Percentiles rank a stretch among this genome's conserved stretches.
Conservation (phyloP, 1,140 invertebrate species). For the Drosophila lacteicornis region DNA sequence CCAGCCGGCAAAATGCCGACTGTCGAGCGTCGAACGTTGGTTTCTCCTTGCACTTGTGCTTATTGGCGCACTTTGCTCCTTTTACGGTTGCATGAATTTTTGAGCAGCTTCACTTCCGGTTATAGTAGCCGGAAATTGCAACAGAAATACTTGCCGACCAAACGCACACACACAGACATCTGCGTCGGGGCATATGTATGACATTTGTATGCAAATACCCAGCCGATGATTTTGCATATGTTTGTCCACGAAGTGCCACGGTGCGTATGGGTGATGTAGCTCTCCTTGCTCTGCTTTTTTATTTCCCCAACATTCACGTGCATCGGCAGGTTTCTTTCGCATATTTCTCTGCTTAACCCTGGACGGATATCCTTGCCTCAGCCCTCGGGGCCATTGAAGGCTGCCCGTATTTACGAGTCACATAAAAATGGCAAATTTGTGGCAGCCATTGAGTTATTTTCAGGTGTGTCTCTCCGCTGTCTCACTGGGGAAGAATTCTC, state of each 20-base stretch:
- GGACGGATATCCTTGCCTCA: slow-evolving; percentile 14
- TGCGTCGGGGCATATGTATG: slow-evolving; percentile 55
- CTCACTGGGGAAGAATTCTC: slow-evolving; percentile 43
- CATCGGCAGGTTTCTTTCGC: slow-evolving; percentile 25
- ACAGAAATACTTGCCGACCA: slow-evolving; percentile 61
- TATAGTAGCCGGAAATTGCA: slow-evolving; percentile 74
- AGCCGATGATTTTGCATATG: slow-evolving; percentile 65
- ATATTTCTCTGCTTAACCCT: slow-evolving; percentile 14
- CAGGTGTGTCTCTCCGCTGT: slow-evolving; percentile 22
- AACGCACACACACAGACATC: slow-evolving; percentile 3
- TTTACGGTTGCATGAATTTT: slow-evolving; percentile 76
- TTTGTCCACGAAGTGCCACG: slow-evolving; percentile 48
- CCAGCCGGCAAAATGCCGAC: slow-evolving; percentile 34
- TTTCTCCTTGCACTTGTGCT: slow-evolving; percentile 41
- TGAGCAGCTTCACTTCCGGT: slow-evolving; percentile 73
- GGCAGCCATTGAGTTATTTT: slow-evolving; percentile 56
- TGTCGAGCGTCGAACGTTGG: slow-evolving; percentile 18
- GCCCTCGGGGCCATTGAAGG: slow-evolving; percentile 38
- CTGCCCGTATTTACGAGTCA: slow-evolving; percentile 52
- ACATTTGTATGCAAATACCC: slow-evolving; percentile 71
- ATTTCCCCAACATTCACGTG: slow-evolving; percentile 44
- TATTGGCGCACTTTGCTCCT: slow-evolving; percentile 72
- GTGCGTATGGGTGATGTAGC: slow-evolving; percentile 61
- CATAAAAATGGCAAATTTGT: slow-evolving; percentile 70
- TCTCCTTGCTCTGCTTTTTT: slow-evolving; percentile 26